Evolutionary conservation across 1,140 invertebrate genomes (phyloP).

Genomic region (Ephestia elutella): DNA sequence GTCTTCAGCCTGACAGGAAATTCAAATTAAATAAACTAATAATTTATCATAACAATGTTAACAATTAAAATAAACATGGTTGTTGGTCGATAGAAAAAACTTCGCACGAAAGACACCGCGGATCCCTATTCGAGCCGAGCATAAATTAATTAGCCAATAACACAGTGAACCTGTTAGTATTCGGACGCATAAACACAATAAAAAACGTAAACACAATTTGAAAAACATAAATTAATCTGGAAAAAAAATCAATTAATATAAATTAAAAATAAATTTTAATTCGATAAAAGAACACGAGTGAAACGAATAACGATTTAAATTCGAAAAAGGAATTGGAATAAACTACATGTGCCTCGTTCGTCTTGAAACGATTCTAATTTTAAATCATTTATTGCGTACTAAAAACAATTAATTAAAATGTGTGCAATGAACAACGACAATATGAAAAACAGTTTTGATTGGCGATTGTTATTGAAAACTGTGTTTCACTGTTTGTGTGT

Average conservation of each 20-base stretch:
- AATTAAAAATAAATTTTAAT: neutral
- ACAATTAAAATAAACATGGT: no score
- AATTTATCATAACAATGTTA: no score
- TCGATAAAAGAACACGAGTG: neutral
- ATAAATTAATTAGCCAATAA: conserved; percentile 4
- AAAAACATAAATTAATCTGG: neutral
- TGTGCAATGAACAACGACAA: neutral
- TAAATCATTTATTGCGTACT: neutral
- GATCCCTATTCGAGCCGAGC: neutral
- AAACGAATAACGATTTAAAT: neutral
- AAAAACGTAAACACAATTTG: neutral
- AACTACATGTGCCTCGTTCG: neutral
- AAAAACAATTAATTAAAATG: neutral
- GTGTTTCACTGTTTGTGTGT: conserved; percentile 19
- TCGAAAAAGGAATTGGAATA: neutral
- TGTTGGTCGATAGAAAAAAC: neutral
- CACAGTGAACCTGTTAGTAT: neutral
- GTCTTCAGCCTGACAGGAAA: no score
- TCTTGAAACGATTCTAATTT: neutral
- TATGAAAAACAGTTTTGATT: neutral
- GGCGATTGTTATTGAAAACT: conserved; percentile 14
- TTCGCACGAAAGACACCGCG: neutral
- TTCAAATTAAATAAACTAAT: no score
- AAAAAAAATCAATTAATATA: neutral
- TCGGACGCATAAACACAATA: neutral